Evolutionary conservation across 2,113 vertebrate genomes (phyloP).

Genomic region (Pachyramphus minor): DNA sequence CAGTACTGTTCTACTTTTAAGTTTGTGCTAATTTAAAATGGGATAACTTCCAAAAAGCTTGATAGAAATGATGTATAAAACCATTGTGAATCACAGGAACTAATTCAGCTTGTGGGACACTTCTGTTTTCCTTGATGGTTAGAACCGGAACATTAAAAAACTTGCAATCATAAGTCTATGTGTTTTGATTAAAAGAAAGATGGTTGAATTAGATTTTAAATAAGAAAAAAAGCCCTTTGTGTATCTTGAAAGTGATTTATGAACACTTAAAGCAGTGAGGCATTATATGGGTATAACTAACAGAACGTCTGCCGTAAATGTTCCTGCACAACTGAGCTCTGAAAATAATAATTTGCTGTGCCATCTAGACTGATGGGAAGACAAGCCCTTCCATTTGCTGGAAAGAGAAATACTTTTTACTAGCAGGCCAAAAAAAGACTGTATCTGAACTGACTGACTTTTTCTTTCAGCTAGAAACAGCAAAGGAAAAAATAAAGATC

Average conservation of each 20-base stretch:
- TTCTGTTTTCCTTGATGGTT: background rate
- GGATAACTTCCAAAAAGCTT: background rate
- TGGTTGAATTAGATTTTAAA: background rate
- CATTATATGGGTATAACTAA: background rate
- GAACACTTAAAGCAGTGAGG: background rate
- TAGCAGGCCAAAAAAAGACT: background rate
- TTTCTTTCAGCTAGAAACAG: background rate
- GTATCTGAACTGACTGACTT: background rate
- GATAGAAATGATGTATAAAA: background rate
- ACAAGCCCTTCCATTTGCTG: background rate
- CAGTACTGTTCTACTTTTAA: background rate
- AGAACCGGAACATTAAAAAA: background rate
- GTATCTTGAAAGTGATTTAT: background rate
- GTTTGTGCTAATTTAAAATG: background rate
- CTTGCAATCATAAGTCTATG: background rate
- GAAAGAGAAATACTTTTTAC: background rate
- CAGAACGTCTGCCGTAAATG: background rate
- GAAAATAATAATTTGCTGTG: background rate
- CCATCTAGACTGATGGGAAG: background rate
- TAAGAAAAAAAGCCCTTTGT: background rate
- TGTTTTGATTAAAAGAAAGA: background rate
- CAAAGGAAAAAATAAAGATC: background rate
- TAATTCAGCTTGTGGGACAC: background rate
- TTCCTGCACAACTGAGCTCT: background rate
- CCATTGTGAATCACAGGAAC: background rate